These are phyloP conservation scores for Thyatira batis DNA, from an alignment of 2,888 invertebrate species.

Conservation along the genomic window DNA sequence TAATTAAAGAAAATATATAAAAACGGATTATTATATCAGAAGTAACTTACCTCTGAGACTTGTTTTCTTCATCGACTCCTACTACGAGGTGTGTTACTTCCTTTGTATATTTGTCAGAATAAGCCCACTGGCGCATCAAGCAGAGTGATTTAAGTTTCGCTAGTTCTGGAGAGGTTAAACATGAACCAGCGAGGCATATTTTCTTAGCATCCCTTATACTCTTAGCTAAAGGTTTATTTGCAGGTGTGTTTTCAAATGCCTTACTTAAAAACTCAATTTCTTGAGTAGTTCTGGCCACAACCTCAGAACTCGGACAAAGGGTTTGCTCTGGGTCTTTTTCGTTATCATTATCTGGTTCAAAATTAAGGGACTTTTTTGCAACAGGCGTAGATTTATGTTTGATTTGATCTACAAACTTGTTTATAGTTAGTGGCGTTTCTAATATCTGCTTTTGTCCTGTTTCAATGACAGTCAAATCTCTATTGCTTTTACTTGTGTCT, in stretches of 20 bases:
- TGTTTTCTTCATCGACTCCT: conserved; percentile 66
- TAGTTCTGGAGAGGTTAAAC: conserved; percentile 48
- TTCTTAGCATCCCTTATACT: conserved; percentile 26
- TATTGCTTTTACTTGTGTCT: conserved; percentile 36
- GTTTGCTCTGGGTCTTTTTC: conserved; percentile 55
- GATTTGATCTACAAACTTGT: conserved; percentile 64
- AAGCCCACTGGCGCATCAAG: conserved; percentile 48
- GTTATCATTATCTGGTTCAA: conserved; percentile 39
- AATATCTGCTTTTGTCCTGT: conserved; percentile 32
- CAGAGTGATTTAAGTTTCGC: conserved; percentile 55
- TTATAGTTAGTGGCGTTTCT: conserved; percentile 65
- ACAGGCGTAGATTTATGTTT: conserved; percentile 70
- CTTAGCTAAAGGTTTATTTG: conserved; percentile 24
- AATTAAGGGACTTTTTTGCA: conserved; percentile 67
- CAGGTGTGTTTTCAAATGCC: conserved; percentile 59
- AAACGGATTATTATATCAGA: not conserved
- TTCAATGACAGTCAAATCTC: conserved; percentile 45
- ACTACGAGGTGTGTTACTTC: conserved; percentile 74
- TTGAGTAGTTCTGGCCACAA: conserved; percentile 59
- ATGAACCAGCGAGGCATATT: conserved; percentile 62
- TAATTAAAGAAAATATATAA: conserved; percentile 1
- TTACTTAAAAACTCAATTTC: conserved; percentile 66
- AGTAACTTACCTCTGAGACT: conserved; percentile 63
- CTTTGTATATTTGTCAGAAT: conserved; percentile 55
- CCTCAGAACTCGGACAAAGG: conserved; percentile 48